phyloP scores from a whole-genome alignment of 2,113 vertebrate genomes.

The zebrafish (Danio rerio) region DNA sequence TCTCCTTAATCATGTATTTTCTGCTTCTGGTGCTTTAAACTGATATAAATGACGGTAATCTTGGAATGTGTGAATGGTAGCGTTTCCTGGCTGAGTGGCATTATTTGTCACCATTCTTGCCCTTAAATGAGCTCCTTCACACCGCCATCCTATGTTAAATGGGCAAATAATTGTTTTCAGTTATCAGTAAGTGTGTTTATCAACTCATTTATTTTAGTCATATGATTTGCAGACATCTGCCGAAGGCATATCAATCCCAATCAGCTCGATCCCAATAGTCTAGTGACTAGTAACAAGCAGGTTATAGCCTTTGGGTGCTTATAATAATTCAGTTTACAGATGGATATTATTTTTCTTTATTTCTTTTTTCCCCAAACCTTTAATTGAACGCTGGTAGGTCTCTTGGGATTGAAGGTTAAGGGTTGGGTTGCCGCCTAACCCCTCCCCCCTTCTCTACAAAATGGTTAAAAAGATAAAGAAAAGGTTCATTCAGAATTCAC shows the following conservation, averaged over 20 bases:
- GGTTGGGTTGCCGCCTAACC: neutral
- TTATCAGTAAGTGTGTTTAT: constrained; percentile 74
- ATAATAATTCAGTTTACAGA: neutral
- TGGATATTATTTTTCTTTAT: neutral
- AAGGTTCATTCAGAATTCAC: neutral
- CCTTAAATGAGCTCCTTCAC: constrained; percentile 65
- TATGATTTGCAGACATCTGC: constrained; percentile 59
- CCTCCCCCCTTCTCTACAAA: neutral
- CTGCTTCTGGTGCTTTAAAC: constrained; percentile 70
- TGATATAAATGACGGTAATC: constrained; percentile 82
- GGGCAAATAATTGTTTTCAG: constrained; percentile 79
- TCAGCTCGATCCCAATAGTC: constrained; percentile 69
- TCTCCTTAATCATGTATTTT: constrained; percentile 71
- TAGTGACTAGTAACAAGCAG: constrained; percentile 30
- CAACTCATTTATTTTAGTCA: constrained; percentile 73
- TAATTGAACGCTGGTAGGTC: neutral
- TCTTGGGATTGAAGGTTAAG: neutral
- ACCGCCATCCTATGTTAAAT: constrained; percentile 72
- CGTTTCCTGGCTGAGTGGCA: constrained; percentile 65
- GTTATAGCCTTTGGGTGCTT: neutral
- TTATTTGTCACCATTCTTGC: constrained; percentile 81
- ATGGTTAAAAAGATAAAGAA: neutral
- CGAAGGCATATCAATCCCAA: constrained; percentile 76
- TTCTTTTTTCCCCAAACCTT: neutral
- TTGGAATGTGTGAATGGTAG: constrained; percentile 75